Evolutionary conservation across 92 coral and sea anemone genomes (phyloP).

Genomic region (Parazoanthus darwini): DNA sequence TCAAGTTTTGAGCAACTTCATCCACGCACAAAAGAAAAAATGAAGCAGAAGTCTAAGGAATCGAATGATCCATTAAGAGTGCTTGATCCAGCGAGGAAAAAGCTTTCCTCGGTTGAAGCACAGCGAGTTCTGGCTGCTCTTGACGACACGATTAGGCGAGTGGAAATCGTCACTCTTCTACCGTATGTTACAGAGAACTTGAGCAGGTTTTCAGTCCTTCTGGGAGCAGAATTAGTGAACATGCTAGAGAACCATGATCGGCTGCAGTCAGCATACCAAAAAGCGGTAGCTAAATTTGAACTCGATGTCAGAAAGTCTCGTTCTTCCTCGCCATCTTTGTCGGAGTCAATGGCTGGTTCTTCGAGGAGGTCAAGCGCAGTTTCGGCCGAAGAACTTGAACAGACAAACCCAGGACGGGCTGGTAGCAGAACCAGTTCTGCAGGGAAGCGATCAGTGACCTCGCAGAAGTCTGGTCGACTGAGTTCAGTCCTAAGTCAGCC

Average conservation of each 20-base stretch:
- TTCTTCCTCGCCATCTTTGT: slow-evolving; percentile 48
- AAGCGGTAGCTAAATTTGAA: slow-evolving; percentile 71
- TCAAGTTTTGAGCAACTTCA: slow-evolving; percentile 84
- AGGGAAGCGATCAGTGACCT: slow-evolving; percentile 45
- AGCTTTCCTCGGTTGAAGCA: slow-evolving; percentile 94
- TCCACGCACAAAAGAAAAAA: slow-evolving; percentile 73
- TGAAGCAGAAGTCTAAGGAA: slow-evolving; percentile 70
- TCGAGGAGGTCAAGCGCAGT: slow-evolving; percentile 73
- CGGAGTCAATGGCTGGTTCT: slow-evolving; percentile 47
- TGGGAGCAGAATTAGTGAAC: slow-evolving; percentile 78
- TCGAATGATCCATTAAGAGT: slow-evolving; percentile 87
- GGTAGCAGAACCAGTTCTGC: slow-evolving; percentile 62
- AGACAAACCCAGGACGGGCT: slow-evolving; percentile 13
- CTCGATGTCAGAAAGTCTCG: slow-evolving; percentile 69
- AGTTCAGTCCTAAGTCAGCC: slow-evolving; percentile 47
- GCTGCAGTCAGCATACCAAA: slow-evolving; percentile 85
- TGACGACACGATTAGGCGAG: slow-evolving; percentile 85
- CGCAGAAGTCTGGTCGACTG: slow-evolving; percentile 37
- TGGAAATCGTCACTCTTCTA: slow-evolving; percentile 82
- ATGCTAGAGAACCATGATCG: slow-evolving; percentile 76
- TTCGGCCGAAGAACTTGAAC: slow-evolving; percentile 44
- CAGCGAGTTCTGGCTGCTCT: slow-evolving; percentile 92
- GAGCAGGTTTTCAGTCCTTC: slow-evolving; percentile 81
- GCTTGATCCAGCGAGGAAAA: slow-evolving; percentile 92
- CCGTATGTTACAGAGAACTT: slow-evolving; percentile 86